These are phyloP conservation scores for Mirza zaza DNA, from an alignment of 2,113 vertebrate genomes.

Conservation along the genomic window DNA sequence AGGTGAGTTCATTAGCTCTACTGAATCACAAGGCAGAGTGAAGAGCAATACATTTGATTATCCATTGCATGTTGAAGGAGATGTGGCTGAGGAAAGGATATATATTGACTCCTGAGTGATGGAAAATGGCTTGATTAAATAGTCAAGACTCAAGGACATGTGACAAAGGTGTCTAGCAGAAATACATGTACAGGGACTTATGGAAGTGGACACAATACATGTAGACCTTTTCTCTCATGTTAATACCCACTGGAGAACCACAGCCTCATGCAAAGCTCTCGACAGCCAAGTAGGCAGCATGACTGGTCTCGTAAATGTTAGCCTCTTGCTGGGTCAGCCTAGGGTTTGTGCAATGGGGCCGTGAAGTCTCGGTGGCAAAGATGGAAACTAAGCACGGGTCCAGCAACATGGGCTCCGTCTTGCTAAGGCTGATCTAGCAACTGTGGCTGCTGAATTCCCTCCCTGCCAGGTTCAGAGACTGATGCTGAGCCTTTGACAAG, in stretches of 20 bases:
- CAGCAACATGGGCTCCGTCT: background rate
- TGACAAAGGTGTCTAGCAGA: background rate
- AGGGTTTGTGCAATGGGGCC: too few species aligned
- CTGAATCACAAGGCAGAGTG: background rate
- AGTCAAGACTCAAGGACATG: background rate
- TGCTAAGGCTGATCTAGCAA: background rate
- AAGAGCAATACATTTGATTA: background rate
- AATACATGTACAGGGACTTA: background rate
- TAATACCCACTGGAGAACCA: background rate
- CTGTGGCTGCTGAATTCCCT: background rate
- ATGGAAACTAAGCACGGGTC: background rate
- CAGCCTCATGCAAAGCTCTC: background rate
- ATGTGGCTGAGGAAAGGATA: background rate
- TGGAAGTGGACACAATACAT: background rate
- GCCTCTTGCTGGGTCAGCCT: background rate
- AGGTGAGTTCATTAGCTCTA: background rate
- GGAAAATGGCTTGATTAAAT: background rate
- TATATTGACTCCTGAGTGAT: background rate
- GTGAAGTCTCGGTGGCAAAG: background rate
- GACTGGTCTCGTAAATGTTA: background rate
- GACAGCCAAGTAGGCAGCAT: background rate
- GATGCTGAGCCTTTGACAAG: background rate
- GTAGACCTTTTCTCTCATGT: background rate
- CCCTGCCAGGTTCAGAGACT: background rate
- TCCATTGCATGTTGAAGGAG: background rate